A percentile compares a stretch with the other conserved stretches of the same genome.
Conservation (phyloP, 2,888 invertebrate species). For the Temnothorax ravouxi region DNA sequence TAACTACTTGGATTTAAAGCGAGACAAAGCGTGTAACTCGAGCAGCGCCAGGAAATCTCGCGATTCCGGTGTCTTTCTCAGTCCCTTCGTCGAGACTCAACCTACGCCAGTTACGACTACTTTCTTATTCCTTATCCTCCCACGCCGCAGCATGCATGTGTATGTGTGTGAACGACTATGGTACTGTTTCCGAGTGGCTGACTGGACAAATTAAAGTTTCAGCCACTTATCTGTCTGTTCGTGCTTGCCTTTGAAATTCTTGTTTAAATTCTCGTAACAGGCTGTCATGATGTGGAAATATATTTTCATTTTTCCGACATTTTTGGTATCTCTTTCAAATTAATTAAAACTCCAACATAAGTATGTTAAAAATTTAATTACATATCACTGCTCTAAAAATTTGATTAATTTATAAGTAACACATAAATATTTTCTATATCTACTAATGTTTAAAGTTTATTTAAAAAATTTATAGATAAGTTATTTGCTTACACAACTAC, state of each 20-base stretch:
- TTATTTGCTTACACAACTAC: background rate
- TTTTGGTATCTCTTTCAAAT: background rate
- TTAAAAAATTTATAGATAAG: background rate
- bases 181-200: constrained; percentile 49
- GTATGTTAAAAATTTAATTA: background rate
- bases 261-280: constrained; percentile 27
- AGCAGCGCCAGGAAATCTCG: constrained; percentile 80
- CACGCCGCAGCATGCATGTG: background rate
- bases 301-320: background rate
- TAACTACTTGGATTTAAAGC: constrained; percentile 80
- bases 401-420: background rate
- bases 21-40: constrained; percentile 82
- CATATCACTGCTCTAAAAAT: background rate
- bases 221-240: constrained; percentile 34
- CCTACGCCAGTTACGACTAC: constrained; percentile 23
- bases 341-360: background rate
- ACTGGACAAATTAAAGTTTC: constrained; percentile 64
- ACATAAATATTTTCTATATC: background rate
- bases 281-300: constrained; percentile 5
- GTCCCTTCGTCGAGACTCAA: constrained; percentile 40
- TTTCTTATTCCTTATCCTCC: constrained; percentile 42
- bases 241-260: constrained; percentile 39
- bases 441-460: background rate
- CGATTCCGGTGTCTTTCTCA: constrained; percentile 62
- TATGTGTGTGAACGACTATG: background rate